Evolutionary conservation across 2,888 invertebrate species (phyloP), one percentile per base, ranked within the genome.

Genomic region (Chromoteleia sp.): DNA sequence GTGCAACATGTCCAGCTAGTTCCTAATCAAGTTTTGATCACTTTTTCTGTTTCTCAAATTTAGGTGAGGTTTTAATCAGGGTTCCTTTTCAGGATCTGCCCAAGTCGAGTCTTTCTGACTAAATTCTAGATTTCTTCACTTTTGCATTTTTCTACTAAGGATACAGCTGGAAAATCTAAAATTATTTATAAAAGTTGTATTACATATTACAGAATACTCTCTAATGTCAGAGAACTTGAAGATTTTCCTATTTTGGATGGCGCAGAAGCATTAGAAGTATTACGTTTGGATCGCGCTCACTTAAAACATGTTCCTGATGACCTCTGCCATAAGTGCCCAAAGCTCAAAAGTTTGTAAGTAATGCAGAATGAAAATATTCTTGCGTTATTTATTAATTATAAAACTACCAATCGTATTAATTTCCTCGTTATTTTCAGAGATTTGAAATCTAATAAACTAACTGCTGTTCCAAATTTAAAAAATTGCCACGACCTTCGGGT

Each of bases 191-290:
- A n/a, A n/a, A n/a, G n/a, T n/a, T n/a, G n/a, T n/a, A n/a, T n/a
- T n/a, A n/a, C n/a, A n/a, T n/a, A 15, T 86, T 89, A 71, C 93
- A 98, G 98, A 86, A 95, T 96, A 85, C 91, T 98, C 84, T 98
- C 98, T 48, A 97, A 98, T 92, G 96, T 96, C 76, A 94, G 96
- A 83, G 95, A 95, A 84, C 93, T 98, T 89, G 94, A 94, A 79
- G 93, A 93, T 85, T 96, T 98, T 92, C 98, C 98, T 10, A 94
- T 96, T 90, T 93, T 98, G 87, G 96, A 96, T 88, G 98, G 97
- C 52, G 96, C 96, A 19, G 89, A 90, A 85, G 94, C 96, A 1
- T 93, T 98, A 91, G 97, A 97, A 91, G 94, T 96, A 84, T 93
- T 98, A 86, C 94, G 96, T 85, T 93, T 96, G 85, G 98, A 98